phyloP scores from a whole-genome alignment of 2,113 vertebrate species.

The Elachura formosa region DNA sequence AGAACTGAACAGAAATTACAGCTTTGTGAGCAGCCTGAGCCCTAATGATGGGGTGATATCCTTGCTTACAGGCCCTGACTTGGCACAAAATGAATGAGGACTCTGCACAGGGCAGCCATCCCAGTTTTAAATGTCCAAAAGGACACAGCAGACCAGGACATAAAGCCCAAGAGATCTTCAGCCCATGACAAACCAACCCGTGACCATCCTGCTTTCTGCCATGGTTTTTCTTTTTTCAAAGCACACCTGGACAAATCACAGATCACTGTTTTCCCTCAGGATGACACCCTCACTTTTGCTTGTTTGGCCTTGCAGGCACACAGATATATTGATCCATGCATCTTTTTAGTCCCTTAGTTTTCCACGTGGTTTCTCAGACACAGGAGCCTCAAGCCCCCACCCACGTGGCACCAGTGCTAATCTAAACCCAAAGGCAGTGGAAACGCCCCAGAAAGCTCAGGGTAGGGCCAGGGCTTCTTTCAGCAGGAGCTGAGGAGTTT shows the following conservation, averaged over 20 bases:
- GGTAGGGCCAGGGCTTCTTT: background rate
- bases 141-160: background rate
- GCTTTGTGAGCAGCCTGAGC: background rate
- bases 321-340: background rate
- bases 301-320: background rate
- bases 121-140: background rate
- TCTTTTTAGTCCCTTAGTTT: background rate
- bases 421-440: constrained; percentile 10
- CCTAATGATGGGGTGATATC: background rate
- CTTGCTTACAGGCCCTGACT: background rate
- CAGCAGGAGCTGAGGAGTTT: background rate
- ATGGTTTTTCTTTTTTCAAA: background rate
- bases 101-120: background rate
- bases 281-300: background rate
- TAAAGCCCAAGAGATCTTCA: background rate
- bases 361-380: background rate
- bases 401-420: background rate
- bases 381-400: background rate
- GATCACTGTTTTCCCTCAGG: background rate
- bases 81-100: background rate
- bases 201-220: background rate
- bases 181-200: background rate
- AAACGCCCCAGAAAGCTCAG: background rate
- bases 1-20: background rate
- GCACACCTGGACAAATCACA: background rate